These are phyloP conservation scores for Megalurothrips usitatus DNA, from an alignment of 2,888 invertebrate species.

Conservation along the genomic window DNA sequence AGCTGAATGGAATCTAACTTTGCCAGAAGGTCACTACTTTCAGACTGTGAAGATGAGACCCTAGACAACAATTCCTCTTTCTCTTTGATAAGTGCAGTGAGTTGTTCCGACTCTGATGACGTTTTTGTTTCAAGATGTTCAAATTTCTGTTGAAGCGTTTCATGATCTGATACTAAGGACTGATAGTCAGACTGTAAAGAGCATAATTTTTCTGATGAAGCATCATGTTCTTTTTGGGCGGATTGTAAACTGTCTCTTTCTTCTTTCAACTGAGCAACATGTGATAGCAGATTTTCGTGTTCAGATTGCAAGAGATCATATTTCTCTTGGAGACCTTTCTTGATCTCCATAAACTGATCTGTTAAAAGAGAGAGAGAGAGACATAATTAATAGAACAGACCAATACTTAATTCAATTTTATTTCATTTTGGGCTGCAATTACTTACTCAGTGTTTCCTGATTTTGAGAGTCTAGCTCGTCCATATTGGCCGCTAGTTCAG, in stretches of 20 bases:
- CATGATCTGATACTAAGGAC: background rate
- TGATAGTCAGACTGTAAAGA: background rate
- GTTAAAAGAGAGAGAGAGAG: constrained; percentile 35
- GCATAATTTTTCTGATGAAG: background rate
- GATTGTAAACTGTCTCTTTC: constrained; percentile 47
- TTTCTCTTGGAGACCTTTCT: constrained; percentile 51
- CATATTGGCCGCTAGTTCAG: background rate
- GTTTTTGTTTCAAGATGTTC: background rate
- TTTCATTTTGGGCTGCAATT: background rate
- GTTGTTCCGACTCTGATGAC: background rate
- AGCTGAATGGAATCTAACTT: background rate
- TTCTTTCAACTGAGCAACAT: constrained; percentile 48
- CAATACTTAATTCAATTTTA: background rate
- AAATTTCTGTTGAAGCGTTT: background rate
- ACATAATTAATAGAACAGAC: background rate
- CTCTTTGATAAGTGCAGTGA: background rate
- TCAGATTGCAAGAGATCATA: constrained; percentile 53
- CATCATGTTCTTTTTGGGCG: constrained; percentile 46
- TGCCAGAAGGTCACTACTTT: background rate
- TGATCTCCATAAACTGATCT: constrained; percentile 46
- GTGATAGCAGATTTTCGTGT: constrained; percentile 48
- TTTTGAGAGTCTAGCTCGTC: background rate
- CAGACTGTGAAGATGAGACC: constrained; percentile 39
- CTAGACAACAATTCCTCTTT: background rate
- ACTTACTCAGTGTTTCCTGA: background rate